Conservation (phyloP, 2,888 invertebrate genomes). For the Scaptomyza cyrtandrae region DNA sequence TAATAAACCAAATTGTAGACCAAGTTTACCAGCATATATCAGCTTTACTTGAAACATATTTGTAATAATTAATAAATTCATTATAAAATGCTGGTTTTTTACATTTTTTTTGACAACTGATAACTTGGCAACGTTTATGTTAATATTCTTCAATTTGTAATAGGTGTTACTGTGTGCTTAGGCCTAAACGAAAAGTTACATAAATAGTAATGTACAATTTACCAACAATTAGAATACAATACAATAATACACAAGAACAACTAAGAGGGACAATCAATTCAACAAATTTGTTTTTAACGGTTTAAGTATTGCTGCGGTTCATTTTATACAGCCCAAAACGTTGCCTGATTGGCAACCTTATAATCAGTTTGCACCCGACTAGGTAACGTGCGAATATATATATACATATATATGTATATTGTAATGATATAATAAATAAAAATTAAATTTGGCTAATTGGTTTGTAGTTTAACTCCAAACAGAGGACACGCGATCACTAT, state of each 20-base stretch:
- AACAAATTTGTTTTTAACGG: slow-evolving; percentile 43
- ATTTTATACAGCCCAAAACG: slow-evolving; percentile 33
- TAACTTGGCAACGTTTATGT: slow-evolving; percentile 50
- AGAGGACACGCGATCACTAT: slow-evolving; percentile 33
- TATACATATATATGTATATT: slow-evolving; percentile 36
- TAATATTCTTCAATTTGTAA: slow-evolving; percentile 12
- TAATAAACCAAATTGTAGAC: slow-evolving; percentile 18
- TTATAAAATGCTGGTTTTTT: slow-evolving; percentile 26
- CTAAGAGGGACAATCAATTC: slow-evolving; percentile 53
- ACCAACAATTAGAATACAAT: slow-evolving; percentile 61
- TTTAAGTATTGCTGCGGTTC: slow-evolving; percentile 46
- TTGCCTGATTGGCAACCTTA: slow-evolving; percentile 30
- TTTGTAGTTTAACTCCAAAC: slow-evolving; percentile 40
- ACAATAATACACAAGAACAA: slow-evolving; percentile 52
- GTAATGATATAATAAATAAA: slow-evolving; percentile 58
- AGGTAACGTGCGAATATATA: slow-evolving; percentile 64
- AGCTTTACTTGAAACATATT: slow-evolving; percentile 4
- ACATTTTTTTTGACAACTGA: slow-evolving; percentile 34
- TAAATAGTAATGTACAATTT: slow-evolving; percentile 60
- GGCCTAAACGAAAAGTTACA: slow-evolving; percentile 48
- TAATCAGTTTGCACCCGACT: slow-evolving; percentile 52
- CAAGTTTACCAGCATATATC: slow-evolving; percentile 10
- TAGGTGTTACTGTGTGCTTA: slow-evolving; percentile 33
- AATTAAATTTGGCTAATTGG: slow-evolving; percentile 71
- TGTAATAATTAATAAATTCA: slow-evolving; percentile 33